Percentiles rank a stretch among this genome's conserved stretches.
Conservation (phyloP, 1,140 invertebrate species). For the Reticulitermes speratus region DNA sequence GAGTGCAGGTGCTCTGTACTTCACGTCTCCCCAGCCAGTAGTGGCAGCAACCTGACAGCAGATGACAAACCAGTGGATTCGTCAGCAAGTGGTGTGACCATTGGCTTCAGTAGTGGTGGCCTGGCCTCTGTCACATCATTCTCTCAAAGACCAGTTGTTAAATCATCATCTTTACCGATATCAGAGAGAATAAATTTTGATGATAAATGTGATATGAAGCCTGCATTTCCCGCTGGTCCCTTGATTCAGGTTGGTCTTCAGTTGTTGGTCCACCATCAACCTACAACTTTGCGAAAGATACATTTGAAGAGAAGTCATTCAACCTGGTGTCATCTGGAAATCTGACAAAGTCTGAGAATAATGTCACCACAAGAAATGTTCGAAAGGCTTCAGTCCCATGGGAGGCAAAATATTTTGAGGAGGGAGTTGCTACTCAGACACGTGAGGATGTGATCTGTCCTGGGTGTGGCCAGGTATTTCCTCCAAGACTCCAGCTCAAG, state of each 20-base stretch:
- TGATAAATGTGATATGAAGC: neutral
- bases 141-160: conserved; percentile 35
- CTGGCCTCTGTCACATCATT: conserved; percentile 36
- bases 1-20: neutral
- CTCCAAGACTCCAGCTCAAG: conserved; percentile 40
- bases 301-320: neutral
- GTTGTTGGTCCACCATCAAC: neutral
- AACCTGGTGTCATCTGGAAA: conserved; percentile 5
- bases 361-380: neutral
- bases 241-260: conserved; percentile 12
- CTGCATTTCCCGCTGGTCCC: neutral
- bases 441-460: conserved; percentile 42
- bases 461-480: conserved; percentile 41
- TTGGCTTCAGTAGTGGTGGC: conserved; percentile 32
- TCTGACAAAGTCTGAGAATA: neutral
- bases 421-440: conserved; percentile 39
- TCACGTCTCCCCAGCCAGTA: neutral
- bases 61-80: neutral
- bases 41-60: neutral
- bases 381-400: conserved; percentile 14
- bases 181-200: conserved; percentile 2
- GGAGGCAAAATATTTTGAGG: conserved; percentile 32
- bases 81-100: conserved; percentile 27
- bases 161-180: conserved; percentile 36
- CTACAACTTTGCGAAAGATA: neutral